phyloP scores from a whole-genome alignment of 1,140 invertebrate genomes.

The Neomicropteryx cornuta region DNA sequence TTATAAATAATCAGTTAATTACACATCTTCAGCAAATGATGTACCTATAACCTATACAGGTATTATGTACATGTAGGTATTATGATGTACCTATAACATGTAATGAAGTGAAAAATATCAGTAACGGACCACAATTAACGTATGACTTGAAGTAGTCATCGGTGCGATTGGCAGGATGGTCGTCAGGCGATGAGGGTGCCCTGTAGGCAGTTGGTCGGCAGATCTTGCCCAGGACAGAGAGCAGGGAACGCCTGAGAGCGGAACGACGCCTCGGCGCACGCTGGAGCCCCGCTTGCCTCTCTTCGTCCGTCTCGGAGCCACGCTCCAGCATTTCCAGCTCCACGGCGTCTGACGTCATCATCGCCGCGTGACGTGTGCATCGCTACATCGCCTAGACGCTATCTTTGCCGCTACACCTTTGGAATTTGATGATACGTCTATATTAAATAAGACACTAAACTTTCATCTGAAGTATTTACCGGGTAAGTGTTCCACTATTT shows the following conservation, averaged over 20 bases:
- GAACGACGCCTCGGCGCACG: slow-evolving; percentile 18
- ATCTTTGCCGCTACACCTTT: slow-evolving; percentile 26
- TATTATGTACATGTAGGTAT: no score
- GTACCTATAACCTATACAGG: no score
- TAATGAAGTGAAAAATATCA: slow-evolving; percentile 16
- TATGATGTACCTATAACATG: background rate
- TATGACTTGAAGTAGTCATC: slow-evolving; percentile 52
- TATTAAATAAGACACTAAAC: no score
- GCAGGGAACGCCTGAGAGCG: slow-evolving; percentile 44
- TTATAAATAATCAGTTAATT: no score
- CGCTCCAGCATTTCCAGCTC: slow-evolving; percentile 33
- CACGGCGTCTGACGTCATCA: slow-evolving; percentile 33
- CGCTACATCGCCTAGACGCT: slow-evolving; percentile 16
- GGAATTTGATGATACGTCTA: no score
- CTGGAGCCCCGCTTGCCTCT: slow-evolving; percentile 18
- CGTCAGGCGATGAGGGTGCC: slow-evolving; percentile 23
- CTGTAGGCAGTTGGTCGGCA: slow-evolving; percentile 32
- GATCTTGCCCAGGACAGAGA: slow-evolving; percentile 55
- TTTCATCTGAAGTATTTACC: no score
- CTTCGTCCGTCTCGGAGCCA: slow-evolving; percentile 20
- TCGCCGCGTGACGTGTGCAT: slow-evolving; percentile 37
- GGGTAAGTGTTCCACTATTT: slow-evolving; percentile 25
- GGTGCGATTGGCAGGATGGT: slow-evolving; percentile 41
- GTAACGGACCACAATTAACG: slow-evolving; percentile 47
- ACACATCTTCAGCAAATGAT: no score